A percentile compares a stretch with the other conserved stretches of the same genome.
phyloP scores from a whole-genome alignment of 2,888 invertebrate species.

The Nomada ruficornis region DNA sequence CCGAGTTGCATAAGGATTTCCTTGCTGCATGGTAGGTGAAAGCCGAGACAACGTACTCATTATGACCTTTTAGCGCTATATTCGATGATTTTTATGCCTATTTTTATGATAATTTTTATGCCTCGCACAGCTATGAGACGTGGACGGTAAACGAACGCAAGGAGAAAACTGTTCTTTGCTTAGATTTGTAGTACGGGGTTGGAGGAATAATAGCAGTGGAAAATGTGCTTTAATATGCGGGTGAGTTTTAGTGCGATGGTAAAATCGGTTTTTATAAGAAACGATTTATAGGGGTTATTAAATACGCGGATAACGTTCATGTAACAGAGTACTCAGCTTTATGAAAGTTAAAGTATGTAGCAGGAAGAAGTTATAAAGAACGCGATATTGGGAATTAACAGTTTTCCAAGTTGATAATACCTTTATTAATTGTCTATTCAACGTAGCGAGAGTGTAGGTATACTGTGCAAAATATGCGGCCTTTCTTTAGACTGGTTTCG shows the following conservation, averaged over 20 bases:
- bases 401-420: too few species aligned
- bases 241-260: too few species aligned
- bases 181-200: background rate
- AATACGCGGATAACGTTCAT: too few species aligned
- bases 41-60: constrained; percentile 57
- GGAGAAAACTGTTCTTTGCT: background rate
- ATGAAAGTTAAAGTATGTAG: too few species aligned
- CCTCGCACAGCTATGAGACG: background rate
- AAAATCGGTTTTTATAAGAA: too few species aligned
- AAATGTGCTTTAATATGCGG: background rate
- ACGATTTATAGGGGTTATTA: too few species aligned
- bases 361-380: background rate
- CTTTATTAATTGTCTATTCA: too few species aligned
- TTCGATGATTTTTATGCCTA: constrained; percentile 43
- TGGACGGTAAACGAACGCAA: constrained; percentile 12
- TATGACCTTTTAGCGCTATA: constrained; percentile 51
- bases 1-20: constrained; percentile 59
- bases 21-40: constrained; percentile 45
- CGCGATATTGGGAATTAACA: too few species aligned
- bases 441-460: too few species aligned
- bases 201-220: background rate
- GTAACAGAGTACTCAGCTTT: too few species aligned
- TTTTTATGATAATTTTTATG: constrained; percentile 47
- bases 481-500: too few species aligned
- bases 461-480: too few species aligned